These are phyloP conservation scores for Rhagophthalmus giganteus DNA, from an alignment of 2,888 invertebrate species.

Conservation along the genomic window DNA sequence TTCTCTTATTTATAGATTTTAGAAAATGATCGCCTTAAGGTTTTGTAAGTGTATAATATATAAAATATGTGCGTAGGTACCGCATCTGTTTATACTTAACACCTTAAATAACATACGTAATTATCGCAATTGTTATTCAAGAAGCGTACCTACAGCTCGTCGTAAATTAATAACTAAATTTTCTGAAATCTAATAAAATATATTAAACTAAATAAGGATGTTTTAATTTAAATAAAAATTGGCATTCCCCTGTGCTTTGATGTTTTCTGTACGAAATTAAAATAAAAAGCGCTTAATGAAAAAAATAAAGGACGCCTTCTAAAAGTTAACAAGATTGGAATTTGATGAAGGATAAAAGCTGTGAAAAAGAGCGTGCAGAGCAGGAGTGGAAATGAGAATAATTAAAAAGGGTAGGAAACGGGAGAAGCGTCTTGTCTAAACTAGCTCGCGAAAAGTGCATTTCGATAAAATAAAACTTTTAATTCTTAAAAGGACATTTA, in stretches of 20 bases:
- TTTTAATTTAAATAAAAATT: slow-evolving; percentile 33
- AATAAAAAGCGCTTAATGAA: slow-evolving; percentile 45
- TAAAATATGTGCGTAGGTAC: too few species aligned
- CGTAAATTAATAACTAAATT: too few species aligned
- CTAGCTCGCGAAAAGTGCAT: slow-evolving; percentile 14
- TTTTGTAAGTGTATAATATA: too few species aligned
- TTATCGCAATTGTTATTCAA: too few species aligned
- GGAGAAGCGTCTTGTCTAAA: slow-evolving; percentile 24
- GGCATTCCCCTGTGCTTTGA: slow-evolving; percentile 38
- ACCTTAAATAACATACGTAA: too few species aligned
- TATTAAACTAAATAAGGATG: slow-evolving; percentile 22
- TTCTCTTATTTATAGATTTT: too few species aligned
- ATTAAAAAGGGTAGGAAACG: slow-evolving; percentile 45
- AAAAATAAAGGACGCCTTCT: slow-evolving; percentile 40
- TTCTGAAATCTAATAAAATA: too few species aligned
- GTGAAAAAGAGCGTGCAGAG: slow-evolving; percentile 45
- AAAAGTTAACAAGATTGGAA: slow-evolving; percentile 48
- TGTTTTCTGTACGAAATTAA: slow-evolving; percentile 41
- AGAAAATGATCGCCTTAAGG: too few species aligned
- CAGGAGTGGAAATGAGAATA: slow-evolving; percentile 50
- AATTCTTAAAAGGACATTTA: slow-evolving; percentile 3
- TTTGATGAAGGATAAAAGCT: slow-evolving; percentile 51
- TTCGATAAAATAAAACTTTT: neutral
- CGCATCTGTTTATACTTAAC: too few species aligned
- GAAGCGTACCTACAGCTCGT: too few species aligned